A percentile compares a stretch with the other conserved stretches of the same genome.
Evolutionary conservation across 2,797 vertebrate species (phyloP).

Genomic region (Numenius phaeopus): DNA sequence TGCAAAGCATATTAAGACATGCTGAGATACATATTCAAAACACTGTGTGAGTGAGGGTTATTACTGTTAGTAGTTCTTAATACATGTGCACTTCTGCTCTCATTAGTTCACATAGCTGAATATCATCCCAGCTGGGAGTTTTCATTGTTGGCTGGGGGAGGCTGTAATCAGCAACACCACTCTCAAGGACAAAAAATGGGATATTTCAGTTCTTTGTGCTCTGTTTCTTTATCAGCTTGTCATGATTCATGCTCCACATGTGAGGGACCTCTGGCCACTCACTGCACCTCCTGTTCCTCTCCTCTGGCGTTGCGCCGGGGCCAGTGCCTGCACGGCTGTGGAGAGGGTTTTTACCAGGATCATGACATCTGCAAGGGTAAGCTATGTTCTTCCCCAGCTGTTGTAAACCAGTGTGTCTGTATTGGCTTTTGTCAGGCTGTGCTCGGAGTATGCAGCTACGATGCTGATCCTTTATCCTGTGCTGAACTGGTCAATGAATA

Average conservation of each 20-base stretch:
- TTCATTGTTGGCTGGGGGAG: background rate
- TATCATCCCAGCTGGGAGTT: background rate
- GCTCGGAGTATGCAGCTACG: rapidly evolving
- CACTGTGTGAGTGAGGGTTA: background rate
- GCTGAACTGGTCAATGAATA: background rate
- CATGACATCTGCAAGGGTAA: constrained; percentile 87
- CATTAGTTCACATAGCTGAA: background rate
- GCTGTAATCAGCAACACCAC: background rate
- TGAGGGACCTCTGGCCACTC: constrained; percentile 83
- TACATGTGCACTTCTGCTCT: background rate
- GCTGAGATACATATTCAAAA: background rate
- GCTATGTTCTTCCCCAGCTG: background rate
- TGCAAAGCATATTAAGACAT: background rate
- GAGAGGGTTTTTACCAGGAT: constrained; percentile 87
- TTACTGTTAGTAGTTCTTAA: background rate
- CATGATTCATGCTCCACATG: constrained; percentile 87
- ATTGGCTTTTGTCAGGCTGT: background rate
- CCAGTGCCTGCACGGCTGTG: constrained; percentile 88
- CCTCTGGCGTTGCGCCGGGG: constrained; percentile 79
- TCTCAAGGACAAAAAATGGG: background rate
- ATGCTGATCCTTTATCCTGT: background rate
- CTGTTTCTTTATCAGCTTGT: constrained; percentile 83
- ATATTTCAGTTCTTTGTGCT: background rate
- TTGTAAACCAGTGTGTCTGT: background rate
- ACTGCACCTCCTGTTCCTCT: constrained; percentile 84